Conservation (phyloP, 2,113 vertebrate genomes). For the Eonycteris spelaea region DNA sequence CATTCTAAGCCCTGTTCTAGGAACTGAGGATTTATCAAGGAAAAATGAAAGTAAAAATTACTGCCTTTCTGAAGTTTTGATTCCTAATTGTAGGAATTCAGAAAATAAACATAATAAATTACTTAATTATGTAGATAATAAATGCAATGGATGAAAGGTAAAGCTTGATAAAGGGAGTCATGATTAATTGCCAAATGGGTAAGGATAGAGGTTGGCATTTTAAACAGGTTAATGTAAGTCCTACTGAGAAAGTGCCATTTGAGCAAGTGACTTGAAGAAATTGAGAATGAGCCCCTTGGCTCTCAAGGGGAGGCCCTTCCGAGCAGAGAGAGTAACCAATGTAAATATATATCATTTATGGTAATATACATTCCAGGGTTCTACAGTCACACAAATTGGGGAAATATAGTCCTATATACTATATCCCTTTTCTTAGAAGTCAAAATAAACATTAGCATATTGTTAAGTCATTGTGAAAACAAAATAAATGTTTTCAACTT, state of each 20-base stretch:
- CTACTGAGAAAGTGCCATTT: not conserved
- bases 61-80: not conserved
- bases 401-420: not conserved
- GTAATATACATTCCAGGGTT: not conserved
- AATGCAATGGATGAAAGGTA: not conserved
- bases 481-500: not conserved
- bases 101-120: not conserved
- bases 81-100: not conserved
- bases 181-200: not conserved
- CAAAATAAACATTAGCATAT: not conserved
- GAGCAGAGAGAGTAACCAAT: not conserved
- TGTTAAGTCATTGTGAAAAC: not conserved
- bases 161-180: not conserved
- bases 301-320: not conserved
- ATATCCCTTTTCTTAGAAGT: not conserved
- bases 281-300: not conserved
- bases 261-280: not conserved
- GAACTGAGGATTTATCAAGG: not conserved
- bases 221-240: not conserved
- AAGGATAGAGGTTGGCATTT: not conserved
- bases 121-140: not conserved
- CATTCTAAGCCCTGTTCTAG: not conserved
- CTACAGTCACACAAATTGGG: not conserved
- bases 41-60: slow-evolving; percentile 16
- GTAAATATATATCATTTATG: not conserved